Percentiles rank a stretch among this genome's conserved stretches.
These are phyloP conservation scores for Eupristina koningsbergeri DNA, from an alignment of 1,140 invertebrate species.

Conservation along the genomic window DNA sequence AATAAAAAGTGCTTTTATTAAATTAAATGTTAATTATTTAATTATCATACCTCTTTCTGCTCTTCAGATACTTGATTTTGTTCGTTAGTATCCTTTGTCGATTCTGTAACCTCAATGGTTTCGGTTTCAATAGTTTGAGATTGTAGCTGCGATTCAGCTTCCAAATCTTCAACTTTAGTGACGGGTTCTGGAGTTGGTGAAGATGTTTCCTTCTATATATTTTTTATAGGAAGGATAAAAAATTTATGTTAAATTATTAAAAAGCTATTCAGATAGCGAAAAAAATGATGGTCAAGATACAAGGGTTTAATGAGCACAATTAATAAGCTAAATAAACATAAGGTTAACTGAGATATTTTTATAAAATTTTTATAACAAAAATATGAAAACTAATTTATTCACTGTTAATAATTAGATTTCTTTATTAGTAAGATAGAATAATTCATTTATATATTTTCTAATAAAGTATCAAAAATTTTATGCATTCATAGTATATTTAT, in stretches of 20 bases:
- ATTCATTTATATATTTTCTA: too few species aligned
- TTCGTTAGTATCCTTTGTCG: slow-evolving; percentile 45
- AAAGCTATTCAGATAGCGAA: not conserved
- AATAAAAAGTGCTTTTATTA: too few species aligned
- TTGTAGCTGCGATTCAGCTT: slow-evolving; percentile 59
- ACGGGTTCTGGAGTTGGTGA: slow-evolving; percentile 58
- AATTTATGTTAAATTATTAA: slow-evolving; percentile 37
- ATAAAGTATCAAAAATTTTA: too few species aligned
- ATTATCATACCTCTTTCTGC: slow-evolving; percentile 38
- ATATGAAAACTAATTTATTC: too few species aligned
- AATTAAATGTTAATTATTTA: too few species aligned
- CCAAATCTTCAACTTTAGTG: slow-evolving; percentile 57
- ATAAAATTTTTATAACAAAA: not conserved
- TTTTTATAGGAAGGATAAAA: slow-evolving; percentile 12
- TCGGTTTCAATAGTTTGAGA: slow-evolving; percentile 62
- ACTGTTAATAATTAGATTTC: too few species aligned
- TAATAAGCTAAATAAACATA: slow-evolving; percentile 27
- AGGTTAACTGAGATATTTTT: not conserved
- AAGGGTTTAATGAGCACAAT: slow-evolving; percentile 32
- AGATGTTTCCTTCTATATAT: slow-evolving; percentile 59
- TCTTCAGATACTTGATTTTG: not conserved
- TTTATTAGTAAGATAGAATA: too few species aligned
- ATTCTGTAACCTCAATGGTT: slow-evolving; percentile 54
- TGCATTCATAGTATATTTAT: too few species aligned
- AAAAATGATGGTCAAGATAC: not conserved